phyloP scores from a whole-genome alignment of 2,113 vertebrate species.

The Macrotis lagotis region DNA sequence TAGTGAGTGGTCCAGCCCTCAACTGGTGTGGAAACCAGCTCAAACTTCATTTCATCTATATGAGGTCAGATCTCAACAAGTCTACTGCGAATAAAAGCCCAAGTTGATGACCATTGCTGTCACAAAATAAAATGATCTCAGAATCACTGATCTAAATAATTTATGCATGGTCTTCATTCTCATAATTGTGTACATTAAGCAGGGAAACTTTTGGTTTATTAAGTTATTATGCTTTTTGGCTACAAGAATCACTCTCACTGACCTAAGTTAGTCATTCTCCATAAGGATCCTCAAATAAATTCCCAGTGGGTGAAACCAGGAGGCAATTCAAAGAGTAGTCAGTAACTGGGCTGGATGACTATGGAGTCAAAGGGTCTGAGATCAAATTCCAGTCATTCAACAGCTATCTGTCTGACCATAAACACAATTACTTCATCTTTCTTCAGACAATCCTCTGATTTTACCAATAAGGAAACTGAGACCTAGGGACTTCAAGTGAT shows the following conservation, averaged over 20 bases:
- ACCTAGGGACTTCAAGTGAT: neutral
- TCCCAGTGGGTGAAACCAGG: neutral
- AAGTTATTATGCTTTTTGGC: neutral
- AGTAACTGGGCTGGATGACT: neutral
- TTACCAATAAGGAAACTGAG: neutral
- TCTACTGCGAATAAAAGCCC: neutral
- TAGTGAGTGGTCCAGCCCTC: neutral
- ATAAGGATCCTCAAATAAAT: neutral
- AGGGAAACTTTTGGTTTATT: neutral
- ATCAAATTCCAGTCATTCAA: neutral
- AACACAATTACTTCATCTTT: neutral
- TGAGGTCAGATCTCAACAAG: neutral
- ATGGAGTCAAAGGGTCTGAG: neutral
- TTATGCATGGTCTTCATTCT: neutral
- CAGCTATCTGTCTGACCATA: neutral
- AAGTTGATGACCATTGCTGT: neutral
- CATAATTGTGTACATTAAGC: neutral
- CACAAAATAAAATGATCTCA: neutral
- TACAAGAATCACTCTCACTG: neutral
- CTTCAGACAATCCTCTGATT: neutral
- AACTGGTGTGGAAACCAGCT: neutral
- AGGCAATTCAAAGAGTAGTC: neutral
- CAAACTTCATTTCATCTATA: neutral
- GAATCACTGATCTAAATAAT: neutral
- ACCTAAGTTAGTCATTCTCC: neutral